Evolutionary conservation across 2,113 vertebrate genomes (phyloP).

Genomic region (Terrapene triunguis): DNA sequence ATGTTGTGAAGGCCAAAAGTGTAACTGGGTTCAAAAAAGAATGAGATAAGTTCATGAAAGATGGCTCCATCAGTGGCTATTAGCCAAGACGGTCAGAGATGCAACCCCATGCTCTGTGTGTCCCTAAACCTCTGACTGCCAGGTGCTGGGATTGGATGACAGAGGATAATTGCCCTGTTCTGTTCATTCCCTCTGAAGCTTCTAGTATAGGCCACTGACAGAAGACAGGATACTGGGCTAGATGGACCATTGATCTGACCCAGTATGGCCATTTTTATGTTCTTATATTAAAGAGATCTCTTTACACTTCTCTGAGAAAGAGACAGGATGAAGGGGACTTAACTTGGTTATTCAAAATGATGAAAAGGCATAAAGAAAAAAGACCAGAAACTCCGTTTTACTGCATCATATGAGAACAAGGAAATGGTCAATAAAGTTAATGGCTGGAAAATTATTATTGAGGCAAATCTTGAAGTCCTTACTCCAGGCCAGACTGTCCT

Average conservation of each 20-base stretch:
- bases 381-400: neutral
- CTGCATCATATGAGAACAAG: neutral
- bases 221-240: neutral
- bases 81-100: neutral
- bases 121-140: neutral
- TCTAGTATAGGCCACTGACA: neutral
- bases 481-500: neutral
- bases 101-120: neutral
- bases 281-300: neutral
- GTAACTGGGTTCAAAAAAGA: no score
- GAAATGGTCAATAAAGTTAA: neutral
- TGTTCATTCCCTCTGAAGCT: neutral
- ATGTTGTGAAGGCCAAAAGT: no score
- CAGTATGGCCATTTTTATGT: neutral
- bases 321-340: neutral
- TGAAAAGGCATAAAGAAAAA: neutral
- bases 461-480: neutral
- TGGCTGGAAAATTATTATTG: neutral
- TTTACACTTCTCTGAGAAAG: rapidly evolving
- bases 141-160: neutral
- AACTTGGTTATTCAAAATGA: neutral
- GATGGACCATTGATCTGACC: neutral
- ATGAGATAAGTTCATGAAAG: no score
- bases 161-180: neutral
- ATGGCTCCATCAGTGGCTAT: neutral